These are phyloP conservation scores for Falco cherrug DNA, from an alignment of 2,797 vertebrate species.

Conservation along the genomic window DNA sequence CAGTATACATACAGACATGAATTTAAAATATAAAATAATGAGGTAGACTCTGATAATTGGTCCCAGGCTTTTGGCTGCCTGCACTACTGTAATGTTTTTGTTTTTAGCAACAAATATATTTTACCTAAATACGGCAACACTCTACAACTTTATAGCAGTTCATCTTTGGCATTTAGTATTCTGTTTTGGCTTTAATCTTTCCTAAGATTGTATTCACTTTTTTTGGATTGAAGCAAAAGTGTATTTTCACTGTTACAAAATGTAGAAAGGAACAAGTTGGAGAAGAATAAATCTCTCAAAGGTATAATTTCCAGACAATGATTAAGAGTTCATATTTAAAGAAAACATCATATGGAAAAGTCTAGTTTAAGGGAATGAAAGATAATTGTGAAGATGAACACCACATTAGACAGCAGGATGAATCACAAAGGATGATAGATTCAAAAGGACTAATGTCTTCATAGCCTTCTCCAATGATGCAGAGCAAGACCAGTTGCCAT, in stretches of 20 bases:
- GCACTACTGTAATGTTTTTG: neutral
- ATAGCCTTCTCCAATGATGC: neutral
- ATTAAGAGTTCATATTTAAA: constrained; percentile 15
- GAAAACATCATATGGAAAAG: constrained; percentile 6
- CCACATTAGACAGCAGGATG: neutral
- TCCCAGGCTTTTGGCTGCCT: neutral
- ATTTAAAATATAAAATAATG: neutral
- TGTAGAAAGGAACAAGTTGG: neutral
- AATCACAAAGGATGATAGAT: neutral
- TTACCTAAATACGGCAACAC: neutral
- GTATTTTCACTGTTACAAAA: neutral
- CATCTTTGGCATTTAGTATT: neutral
- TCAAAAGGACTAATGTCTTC: neutral
- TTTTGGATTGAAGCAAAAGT: neutral
- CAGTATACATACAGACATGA: neutral
- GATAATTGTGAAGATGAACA: constrained; percentile 18
- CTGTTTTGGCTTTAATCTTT: neutral
- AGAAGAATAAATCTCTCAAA: neutral
- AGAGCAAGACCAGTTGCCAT: neutral
- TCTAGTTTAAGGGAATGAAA: neutral
- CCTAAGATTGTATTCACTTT: neutral
- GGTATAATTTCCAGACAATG: neutral
- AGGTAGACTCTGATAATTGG: neutral
- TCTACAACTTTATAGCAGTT: neutral
- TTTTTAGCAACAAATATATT: neutral